Evolutionary conservation across 2,113 vertebrate genomes (phyloP).

Genomic region (Forbesichthys papilliferus): DNA sequence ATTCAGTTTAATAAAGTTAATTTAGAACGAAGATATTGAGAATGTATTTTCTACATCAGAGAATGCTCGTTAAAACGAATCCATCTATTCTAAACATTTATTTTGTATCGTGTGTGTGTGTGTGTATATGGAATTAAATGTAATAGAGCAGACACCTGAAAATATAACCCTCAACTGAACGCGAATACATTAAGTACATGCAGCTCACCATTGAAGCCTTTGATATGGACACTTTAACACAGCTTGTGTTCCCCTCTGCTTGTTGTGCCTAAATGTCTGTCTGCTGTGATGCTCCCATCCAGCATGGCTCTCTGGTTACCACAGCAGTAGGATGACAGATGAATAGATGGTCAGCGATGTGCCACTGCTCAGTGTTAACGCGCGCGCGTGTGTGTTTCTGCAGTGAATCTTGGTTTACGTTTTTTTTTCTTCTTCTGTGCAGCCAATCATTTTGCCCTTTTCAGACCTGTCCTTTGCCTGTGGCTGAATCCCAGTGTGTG

Average conservation of each 20-base stretch:
- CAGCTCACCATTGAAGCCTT: neutral
- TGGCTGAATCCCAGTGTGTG: slow-evolving; percentile 7
- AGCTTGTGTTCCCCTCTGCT: slow-evolving; percentile 59
- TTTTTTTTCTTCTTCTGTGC: slow-evolving; percentile 17
- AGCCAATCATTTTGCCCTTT: neutral
- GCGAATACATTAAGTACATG: neutral
- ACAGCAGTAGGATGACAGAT: neutral
- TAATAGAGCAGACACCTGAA: too few relatives aligned
- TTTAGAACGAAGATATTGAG: too few relatives aligned
- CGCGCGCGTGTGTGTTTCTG: neutral
- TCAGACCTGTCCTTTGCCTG: slow-evolving; percentile 13
- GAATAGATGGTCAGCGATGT: slow-evolving; percentile 1
- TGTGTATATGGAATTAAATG: too few relatives aligned
- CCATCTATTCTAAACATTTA: too few relatives aligned
- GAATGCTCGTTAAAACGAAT: too few relatives aligned
- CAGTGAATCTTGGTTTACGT: neutral
- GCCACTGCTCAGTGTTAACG: slow-evolving; percentile 11
- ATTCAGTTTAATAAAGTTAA: too few relatives aligned
- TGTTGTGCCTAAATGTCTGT: slow-evolving; percentile 31
- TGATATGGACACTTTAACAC: neutral
- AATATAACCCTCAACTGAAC: too few relatives aligned
- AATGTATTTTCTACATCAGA: too few relatives aligned
- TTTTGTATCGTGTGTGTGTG: too few relatives aligned
- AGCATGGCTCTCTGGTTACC: slow-evolving; percentile 65
- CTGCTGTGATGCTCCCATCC: slow-evolving; percentile 52